Base-by-base conservation (phyloP, 2,797 vertebrate species). In the Aulostomus chinensis region DNA sequence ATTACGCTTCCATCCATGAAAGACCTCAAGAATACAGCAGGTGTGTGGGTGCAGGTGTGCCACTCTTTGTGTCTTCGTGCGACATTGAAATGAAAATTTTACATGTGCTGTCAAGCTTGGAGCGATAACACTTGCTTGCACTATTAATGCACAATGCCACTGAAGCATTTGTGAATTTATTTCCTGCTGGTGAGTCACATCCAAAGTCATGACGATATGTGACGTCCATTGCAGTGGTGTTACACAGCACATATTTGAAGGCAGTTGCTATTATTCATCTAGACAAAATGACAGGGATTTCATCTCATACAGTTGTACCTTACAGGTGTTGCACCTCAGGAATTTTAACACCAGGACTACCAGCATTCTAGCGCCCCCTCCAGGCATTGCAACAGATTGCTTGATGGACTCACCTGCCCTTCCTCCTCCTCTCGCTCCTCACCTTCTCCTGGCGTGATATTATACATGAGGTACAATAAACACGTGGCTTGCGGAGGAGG, bases 1-100 rank as follows among this genome's bases (percentile, higher is more conserved):
- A 8, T 73, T 65, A 59, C 22, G 14, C 21, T 36, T 40, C 10
- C n/a, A 26, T 32, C 60, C 55, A 30, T 63, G 56, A 73, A 60
- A 68, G 37, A 55, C 39, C 10, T 38, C 5, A 33, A 29, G 6
- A 33, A 13, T 10, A 28, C 5, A 41, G 25, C 13, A 12, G 13
- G 17, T 14, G 11, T 22, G 13, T 33, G 20, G 10, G 10, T 15
- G 28, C 29, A 6, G 36, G 12, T 37, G 59, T 42, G 38, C 35
- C 33, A 28, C 24, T 32, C 2, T 25, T 17, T 41, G 13, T 35
- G 22, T 14, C 24, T 35, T 11, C 2, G 3, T 53, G 35, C 48
- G 33, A 24, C 26, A 36, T 5, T 29, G 28, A 52, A 66, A 63
- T 48, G 21, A 54, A 21, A 61, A 50, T 68, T 43, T 25, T 30